phyloP scores from a whole-genome alignment of 2,888 invertebrate genomes.

The Meiosimyza decipiens region DNA sequence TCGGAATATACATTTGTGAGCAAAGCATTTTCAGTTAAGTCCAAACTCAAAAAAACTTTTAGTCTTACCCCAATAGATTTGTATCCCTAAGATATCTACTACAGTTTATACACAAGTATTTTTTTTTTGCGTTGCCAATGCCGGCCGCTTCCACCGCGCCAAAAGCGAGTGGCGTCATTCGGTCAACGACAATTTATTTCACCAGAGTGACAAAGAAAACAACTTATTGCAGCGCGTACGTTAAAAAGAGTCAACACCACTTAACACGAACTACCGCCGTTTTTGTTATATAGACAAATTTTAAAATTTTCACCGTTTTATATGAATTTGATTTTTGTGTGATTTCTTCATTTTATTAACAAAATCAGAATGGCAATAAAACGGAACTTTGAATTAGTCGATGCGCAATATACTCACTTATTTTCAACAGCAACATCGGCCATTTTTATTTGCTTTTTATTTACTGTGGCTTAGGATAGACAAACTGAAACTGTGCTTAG shows the following conservation, averaged over 20 bases:
- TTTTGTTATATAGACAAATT: conserved; percentile 57
- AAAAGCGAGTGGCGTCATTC: conserved; percentile 32
- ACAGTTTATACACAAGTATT: neutral
- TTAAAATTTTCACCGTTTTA: conserved; percentile 55
- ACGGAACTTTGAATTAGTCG: neutral
- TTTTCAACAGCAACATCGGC: conserved; percentile 67
- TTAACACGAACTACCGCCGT: conserved; percentile 40
- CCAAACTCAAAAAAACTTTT: no score
- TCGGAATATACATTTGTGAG: no score
- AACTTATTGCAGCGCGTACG: conserved; percentile 37
- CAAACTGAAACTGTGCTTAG: conserved; percentile 35
- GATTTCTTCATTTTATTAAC: conserved; percentile 6
- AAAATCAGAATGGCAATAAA: conserved; percentile 40
- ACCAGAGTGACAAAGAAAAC: conserved; percentile 25
- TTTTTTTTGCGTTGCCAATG: neutral
- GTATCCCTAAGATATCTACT: no score
- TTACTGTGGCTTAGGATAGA: conserved; percentile 12
- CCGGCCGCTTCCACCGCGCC: conserved; percentile 32
- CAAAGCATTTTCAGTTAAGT: no score
- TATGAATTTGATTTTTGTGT: conserved; percentile 38
- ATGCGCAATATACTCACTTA: conserved; percentile 61
- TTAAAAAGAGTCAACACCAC: conserved; percentile 53
- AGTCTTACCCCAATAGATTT: no score
- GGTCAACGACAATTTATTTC: neutral
- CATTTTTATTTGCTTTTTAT: conserved; percentile 57